Base-by-base conservation (phyloP, 2,888 invertebrate species). In the Megastigmus dorsalis region DNA sequence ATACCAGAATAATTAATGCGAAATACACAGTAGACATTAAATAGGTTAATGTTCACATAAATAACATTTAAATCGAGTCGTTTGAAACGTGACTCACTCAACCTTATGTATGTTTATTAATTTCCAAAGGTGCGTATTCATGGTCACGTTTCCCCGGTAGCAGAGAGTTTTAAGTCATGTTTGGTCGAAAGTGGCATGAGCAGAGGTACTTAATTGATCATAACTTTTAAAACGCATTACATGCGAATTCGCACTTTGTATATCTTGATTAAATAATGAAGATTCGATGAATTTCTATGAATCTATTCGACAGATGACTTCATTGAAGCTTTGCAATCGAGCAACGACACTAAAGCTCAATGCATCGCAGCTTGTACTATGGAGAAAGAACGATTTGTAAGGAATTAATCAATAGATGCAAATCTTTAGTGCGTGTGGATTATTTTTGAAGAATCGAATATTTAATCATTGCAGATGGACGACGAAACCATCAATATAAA, bases 281-380 rank as follows among this genome's bases (percentile, higher is more conserved):
- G n/a, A n/a, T n/a, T n/a, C n/a, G n/a, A n/a, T n/a, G n/a, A n/a
- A n/a, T n/a, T n/a, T n/a, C n/a, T n/a, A n/a, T n/a, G n/a, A n/a
- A n/a, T n/a, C n/a, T n/a, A n/a, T n/a, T n/a, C n/a, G n/a, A 10
- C 23, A 75, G 75, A 57, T 28, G 71, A 75, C 41, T 75, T 75
- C 28, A 75, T 75, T 10, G 7, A 36, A 6, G 36, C 72, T 3
- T 26, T 75, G 18, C 36, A 72, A 28, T 75, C 75, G 5, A 50
- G 10, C 9, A 48, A 75, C 57, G 50, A 66, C 15, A 28, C 55
- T 4, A 62, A 72, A 38, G 75, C 75, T 0, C 75, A 72, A 9
- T 75, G 75, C 43, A 75, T 75, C 3, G 75, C 75, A 1, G 15
- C 75, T 5, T 75, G 75, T 18, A 75, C 75, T 2, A 75, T 75